Evolutionary conservation across 1,140 invertebrate species (phyloP).

Genomic region (Apis dorsata): DNA sequence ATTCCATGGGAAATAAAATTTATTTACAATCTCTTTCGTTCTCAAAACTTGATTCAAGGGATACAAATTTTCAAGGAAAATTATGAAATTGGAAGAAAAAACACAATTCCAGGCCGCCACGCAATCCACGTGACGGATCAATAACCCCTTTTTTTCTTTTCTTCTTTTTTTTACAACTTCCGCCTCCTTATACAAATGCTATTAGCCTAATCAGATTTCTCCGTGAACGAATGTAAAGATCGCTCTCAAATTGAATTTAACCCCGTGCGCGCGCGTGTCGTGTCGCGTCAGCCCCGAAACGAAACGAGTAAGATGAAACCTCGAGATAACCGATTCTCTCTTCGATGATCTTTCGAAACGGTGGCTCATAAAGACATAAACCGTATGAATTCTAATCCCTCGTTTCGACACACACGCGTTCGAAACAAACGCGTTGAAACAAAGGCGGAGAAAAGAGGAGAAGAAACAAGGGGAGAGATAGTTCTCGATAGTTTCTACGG

Average conservation of each 20-base stretch:
- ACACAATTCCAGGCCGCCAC: too few relatives aligned
- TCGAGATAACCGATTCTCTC: slow-evolving; percentile 12
- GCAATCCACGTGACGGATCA: background rate
- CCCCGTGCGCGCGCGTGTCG: background rate
- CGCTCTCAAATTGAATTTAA: slow-evolving; percentile 18
- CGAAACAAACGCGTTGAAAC: too few relatives aligned
- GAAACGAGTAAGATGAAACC: too few relatives aligned
- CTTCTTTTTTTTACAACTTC: background rate
- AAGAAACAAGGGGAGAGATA: background rate
- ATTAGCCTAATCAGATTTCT: slow-evolving; percentile 16
- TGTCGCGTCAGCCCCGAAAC: background rate
- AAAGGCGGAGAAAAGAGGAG: too few relatives aligned
- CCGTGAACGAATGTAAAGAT: background rate
- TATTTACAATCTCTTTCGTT: too few relatives aligned
- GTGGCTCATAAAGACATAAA: too few relatives aligned
- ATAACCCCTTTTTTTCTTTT: background rate
- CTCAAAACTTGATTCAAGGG: too few relatives aligned
- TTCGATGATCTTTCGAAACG: background rate
- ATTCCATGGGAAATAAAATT: too few relatives aligned
- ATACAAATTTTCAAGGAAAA: too few relatives aligned
- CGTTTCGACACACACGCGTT: background rate
- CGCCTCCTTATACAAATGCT: background rate
- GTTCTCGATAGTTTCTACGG: background rate
- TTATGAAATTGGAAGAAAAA: too few relatives aligned
- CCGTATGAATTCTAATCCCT: background rate